Percentiles rank a stretch among this genome's conserved stretches.
Conservation (phyloP, 1,140 invertebrate genomes). For the Tetragonula clypearis region DNA sequence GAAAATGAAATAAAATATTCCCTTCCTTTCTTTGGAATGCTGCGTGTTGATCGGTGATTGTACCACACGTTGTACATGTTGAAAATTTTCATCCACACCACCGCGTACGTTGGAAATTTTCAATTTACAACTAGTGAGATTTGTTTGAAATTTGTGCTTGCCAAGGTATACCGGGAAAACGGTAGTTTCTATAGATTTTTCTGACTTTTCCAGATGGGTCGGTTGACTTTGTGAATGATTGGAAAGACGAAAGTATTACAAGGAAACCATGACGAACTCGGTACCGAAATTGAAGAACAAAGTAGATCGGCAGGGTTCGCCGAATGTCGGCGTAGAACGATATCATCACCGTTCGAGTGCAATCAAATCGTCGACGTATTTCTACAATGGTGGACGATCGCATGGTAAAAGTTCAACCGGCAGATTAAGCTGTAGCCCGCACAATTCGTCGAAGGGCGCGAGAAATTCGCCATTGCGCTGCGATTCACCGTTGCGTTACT, state of each 20-base stretch:
- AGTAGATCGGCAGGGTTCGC: constrained; percentile 76
- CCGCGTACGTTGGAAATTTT: neutral
- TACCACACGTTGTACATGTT: too few species aligned
- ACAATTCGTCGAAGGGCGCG: constrained; percentile 62
- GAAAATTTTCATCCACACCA: too few species aligned
- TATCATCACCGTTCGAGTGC: constrained; percentile 58
- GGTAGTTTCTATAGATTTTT: too few species aligned
- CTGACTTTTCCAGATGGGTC: constrained; percentile 49
- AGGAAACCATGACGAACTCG: constrained; percentile 78
- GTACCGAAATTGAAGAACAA: constrained; percentile 76
- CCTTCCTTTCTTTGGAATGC: neutral
- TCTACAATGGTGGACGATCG: constrained; percentile 45
- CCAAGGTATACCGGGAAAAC: neutral
- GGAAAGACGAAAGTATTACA: constrained; percentile 11
- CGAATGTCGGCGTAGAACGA: constrained; percentile 71
- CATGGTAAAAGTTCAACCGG: constrained; percentile 56
- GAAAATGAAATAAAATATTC: neutral
- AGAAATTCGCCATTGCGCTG: constrained; percentile 67
- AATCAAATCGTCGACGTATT: constrained; percentile 67
- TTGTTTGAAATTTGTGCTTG: neutral
- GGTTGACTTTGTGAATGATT: constrained; percentile 25
- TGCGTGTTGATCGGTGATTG: neutral
- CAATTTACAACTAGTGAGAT: too few species aligned
- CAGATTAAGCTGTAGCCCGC: constrained; percentile 72
- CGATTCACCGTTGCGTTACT: constrained; percentile 55